Evolutionary conservation across 1,140 invertebrate genomes (phyloP), one percentile per base, ranked within the genome.

Genomic region (Phymastichus coffea): DNA sequence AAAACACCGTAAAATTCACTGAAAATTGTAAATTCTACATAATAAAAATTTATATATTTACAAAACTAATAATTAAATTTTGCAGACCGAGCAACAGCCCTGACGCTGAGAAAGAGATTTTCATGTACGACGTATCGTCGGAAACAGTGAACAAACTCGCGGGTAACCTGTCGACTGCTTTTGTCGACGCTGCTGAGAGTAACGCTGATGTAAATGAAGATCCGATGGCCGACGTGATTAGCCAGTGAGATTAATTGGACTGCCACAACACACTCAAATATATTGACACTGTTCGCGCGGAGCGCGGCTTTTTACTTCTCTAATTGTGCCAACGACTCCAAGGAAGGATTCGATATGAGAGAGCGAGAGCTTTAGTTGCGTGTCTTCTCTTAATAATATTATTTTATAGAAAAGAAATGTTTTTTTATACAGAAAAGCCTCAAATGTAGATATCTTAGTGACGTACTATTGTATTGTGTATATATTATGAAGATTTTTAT

Each of bases 111-210:
- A 87, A 88, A 72, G 90, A 92, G 79, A 92, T 93, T 61, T 93
- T 86, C 74, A 92, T 93, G 90, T 92, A 91, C 70, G 90, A 93
- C 67, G 84, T 91, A 9, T 74, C 80, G 40, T 86, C 86, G 0
- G 74, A 86, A 63, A 83, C 76, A 53, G 85, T 87, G 25, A 91
- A 83, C 77, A 89, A 85, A 75, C 75, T 87, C 14, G 83, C 82
- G 37, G 88, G 88, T 2, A 88, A 90, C 66, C 77, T 93, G 19
- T 91, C 89, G 1, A 84, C 87, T 41, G 87, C 90, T 37, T 92
- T 92, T 67, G 89, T 92, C 6, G 88, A 91, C 71, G 90, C 91
- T 33, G 90, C 89, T 37, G 87, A 91, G 76, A 90, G 89, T 63
- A 91, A 91, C 72, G 85, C 88, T n/a, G 81, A 85, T 49, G 86